phyloP scores from a whole-genome alignment of 2,113 vertebrate species.

The Pseudopipra pipra region DNA sequence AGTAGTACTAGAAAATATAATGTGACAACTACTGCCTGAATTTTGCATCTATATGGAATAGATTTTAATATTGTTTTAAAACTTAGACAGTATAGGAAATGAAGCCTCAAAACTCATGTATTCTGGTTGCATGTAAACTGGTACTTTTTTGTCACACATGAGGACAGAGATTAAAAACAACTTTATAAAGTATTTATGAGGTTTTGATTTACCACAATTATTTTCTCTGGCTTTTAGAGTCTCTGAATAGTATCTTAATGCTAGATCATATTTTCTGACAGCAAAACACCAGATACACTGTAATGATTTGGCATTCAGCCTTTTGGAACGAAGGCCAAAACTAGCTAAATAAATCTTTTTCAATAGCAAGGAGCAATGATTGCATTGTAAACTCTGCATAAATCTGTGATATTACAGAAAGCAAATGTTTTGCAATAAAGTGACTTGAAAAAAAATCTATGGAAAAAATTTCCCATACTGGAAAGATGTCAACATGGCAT shows the following conservation, averaged over 20 bases:
- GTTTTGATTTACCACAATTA: conserved; percentile 67
- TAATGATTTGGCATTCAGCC: conserved; percentile 67
- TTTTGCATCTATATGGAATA: conserved; percentile 12
- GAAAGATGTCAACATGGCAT: conserved; percentile 9
- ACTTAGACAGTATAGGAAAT: conserved; percentile 30
- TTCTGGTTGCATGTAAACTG: conserved; percentile 38
- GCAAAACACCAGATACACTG: conserved; percentile 69
- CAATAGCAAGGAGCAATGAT: conserved; percentile 61
- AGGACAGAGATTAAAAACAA: conserved; percentile 56
- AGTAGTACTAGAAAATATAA: conserved; percentile 57
- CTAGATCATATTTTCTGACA: conserved; percentile 73
- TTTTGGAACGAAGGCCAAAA: conserved; percentile 60
- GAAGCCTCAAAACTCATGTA: conserved; percentile 29
- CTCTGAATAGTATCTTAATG: conserved; percentile 64
- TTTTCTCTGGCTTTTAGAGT: conserved; percentile 61
- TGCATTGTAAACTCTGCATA: conserved; percentile 65
- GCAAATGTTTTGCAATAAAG: conserved; percentile 55
- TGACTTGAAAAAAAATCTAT: background rate
- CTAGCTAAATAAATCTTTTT: conserved; percentile 67
- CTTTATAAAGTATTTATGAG: conserved; percentile 68
- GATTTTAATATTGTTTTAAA: conserved; percentile 52
- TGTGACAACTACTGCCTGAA: conserved; percentile 40
- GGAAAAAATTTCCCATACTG: background rate
- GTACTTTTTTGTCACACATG: conserved; percentile 65
- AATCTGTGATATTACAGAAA: conserved; percentile 63